These are phyloP conservation scores for Ataeniobius toweri DNA, from an alignment of 2,797 vertebrate species.

Conservation along the genomic window DNA sequence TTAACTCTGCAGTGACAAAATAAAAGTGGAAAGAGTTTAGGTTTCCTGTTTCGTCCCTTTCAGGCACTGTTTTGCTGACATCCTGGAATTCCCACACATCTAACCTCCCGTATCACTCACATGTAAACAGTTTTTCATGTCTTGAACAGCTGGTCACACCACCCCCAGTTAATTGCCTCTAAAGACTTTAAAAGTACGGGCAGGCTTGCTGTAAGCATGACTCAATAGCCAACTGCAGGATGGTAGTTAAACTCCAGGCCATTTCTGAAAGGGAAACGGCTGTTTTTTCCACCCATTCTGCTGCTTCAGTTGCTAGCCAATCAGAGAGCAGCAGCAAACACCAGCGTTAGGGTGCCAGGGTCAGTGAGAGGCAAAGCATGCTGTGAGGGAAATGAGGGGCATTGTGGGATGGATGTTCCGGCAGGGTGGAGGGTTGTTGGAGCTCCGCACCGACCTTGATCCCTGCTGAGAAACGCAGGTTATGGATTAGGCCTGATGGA, in stretches of 20 bases:
- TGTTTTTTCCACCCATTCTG: conserved; percentile 36
- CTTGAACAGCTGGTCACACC: conserved; percentile 65
- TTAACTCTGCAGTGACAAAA: conserved; percentile 48
- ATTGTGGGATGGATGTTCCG: conserved; percentile 71
- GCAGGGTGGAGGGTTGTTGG: conserved; percentile 59
- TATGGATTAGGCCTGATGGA: conserved; percentile 66
- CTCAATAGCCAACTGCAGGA: conserved; percentile 39
- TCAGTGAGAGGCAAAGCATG: conserved; percentile 44
- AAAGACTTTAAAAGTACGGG: conserved; percentile 68
- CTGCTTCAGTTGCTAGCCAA: conserved; percentile 37
- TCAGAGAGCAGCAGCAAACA: conserved; percentile 36
- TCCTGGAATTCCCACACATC: conserved; percentile 63
- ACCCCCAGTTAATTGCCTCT: conserved; percentile 60
- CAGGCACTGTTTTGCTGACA: conserved; percentile 53
- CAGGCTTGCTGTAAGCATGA: conserved; percentile 20
- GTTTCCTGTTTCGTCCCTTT: conserved; percentile 61
- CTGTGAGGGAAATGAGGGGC: conserved; percentile 72
- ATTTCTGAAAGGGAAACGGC: conserved; percentile 43
- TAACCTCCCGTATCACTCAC: conserved; percentile 36
- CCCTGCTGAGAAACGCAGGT: conserved; percentile 63
- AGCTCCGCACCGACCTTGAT: conserved; percentile 41
- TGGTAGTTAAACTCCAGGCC: conserved; percentile 61
- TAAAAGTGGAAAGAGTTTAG: conserved; percentile 49
- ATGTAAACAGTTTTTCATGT: conserved; percentile 65
- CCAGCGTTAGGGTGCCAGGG: conserved; percentile 56